A percentile compares a stretch with the other conserved stretches of the same genome.
Conservation (phyloP, 2,888 invertebrate species). For the Artemia sinica region DNA sequence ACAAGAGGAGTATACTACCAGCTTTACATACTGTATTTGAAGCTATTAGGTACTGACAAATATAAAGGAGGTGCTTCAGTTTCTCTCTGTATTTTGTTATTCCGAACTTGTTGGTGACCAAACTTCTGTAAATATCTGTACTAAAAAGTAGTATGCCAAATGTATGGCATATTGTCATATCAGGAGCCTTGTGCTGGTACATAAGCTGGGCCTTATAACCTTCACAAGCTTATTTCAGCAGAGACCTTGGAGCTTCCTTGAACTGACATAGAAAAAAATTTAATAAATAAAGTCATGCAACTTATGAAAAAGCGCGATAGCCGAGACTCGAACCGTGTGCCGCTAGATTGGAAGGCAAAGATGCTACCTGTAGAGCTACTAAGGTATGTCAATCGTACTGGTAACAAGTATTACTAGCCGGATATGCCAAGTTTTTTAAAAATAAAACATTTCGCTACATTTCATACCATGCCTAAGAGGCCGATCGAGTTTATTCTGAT, state of each 20-base stretch:
- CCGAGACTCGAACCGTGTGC: no score
- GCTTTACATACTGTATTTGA: slow-evolving; percentile 5
- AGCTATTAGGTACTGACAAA: slow-evolving; percentile 6
- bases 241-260: slow-evolving; percentile 10
- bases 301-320: no score
- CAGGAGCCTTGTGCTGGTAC: slow-evolving; percentile 7
- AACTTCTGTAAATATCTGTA: slow-evolving; percentile 4
- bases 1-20: slow-evolving; percentile 9
- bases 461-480: no score
- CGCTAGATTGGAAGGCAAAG: no score
- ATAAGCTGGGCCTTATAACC: slow-evolving; percentile 10
- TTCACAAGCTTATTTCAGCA: not conserved
- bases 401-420: no score
- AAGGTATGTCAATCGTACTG: no score
- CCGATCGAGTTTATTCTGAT: no score
- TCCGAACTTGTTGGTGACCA: slow-evolving; percentile 10
- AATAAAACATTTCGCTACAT: no score
- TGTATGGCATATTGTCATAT: slow-evolving; percentile 5
- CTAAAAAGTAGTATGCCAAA: slow-evolving; percentile 9
- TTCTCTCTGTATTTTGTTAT: slow-evolving; percentile 6
- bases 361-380: no score
- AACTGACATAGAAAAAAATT: no score
- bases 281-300: no score
- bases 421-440: no score
- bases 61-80: slow-evolving; percentile 9